Evolutionary conservation across 2,797 vertebrate species (phyloP), one percentile per base, ranked within the genome.

Genomic region (Xenops minutus): DNA sequence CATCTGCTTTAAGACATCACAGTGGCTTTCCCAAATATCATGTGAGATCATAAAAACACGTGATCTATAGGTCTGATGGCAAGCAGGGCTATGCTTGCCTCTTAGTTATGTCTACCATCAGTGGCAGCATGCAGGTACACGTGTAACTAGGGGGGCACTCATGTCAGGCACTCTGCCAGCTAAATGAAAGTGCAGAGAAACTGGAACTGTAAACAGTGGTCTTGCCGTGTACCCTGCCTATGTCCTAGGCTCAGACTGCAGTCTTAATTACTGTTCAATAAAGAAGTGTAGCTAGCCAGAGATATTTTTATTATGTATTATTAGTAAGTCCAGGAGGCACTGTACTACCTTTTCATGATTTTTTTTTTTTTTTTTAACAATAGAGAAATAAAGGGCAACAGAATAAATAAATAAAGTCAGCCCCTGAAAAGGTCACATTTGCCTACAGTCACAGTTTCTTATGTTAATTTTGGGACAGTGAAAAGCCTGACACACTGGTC

Each of bases 361-460:
- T 73, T 23, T 15, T 11, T 29, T 17, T 39, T 34, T 48, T 76
- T 58, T 27, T 61, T 52, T 44, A 5, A 3, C 11, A 68, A 61
- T 39, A 48, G 7, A 56, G 52, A 85, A 83, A 52, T 71, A 93
- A 90, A 75, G 73, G 67, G 39, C 85, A 89, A 56, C 78, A 82
- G 90, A 91, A 91, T 85, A 91, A 89, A 93, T 94, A 96, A 78
- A 91, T 89, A 74, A 85, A 89, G 16, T 39, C 72, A 92, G 43
- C 36, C 55, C n/a, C 83, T 80, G 87, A 77, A 96, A 93, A 92
- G 82, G 91, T 96, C 91, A 92, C 49, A 75, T 95, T 96, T 94
- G 84, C 84, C 55, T 92, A 41, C 52, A 73, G 67, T 52, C 21
- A 36, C 37, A 22, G 51, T 63, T 85, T 79, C 26, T 79, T 74